A percentile compares a stretch with the other conserved stretches of the same genome.
Conservation (phyloP, 2,888 invertebrate genomes). For the Polydrusus cervinus region DNA sequence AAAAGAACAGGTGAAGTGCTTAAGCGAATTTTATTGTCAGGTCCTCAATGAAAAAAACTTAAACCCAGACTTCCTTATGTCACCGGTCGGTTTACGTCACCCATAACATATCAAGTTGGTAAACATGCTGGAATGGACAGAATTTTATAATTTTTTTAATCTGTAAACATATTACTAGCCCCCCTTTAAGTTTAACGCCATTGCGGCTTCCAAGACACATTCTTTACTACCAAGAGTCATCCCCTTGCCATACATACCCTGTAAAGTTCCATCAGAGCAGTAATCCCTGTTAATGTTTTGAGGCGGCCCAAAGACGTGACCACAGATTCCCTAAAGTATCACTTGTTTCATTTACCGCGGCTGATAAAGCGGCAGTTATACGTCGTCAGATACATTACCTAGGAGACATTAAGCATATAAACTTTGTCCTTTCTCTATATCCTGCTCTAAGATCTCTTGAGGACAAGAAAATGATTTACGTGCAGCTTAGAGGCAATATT, state of each 20-base stretch:
- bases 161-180: too few species aligned
- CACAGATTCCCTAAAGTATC: constrained; percentile 68
- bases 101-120: too few species aligned
- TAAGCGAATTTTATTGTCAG: too few species aligned
- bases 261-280: constrained; percentile 62
- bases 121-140: too few species aligned
- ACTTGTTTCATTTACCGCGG: constrained; percentile 69
- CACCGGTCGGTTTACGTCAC: too few species aligned
- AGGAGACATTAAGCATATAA: constrained; percentile 49
- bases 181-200: not conserved
- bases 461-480: constrained; percentile 25
- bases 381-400: constrained; percentile 50
- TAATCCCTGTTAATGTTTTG: constrained; percentile 64
- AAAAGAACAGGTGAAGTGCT: too few species aligned
- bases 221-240: not conserved
- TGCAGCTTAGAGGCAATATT: not conserved
- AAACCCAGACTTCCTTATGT: too few species aligned
- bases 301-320: constrained; percentile 66
- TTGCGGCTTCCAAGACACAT: not conserved
- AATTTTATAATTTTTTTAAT: not conserved
- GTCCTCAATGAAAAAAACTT: too few species aligned
- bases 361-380: constrained; percentile 61
- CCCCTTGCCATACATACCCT: not conserved
- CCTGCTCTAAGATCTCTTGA: constrained; percentile 42
- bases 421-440: constrained; percentile 35